These are phyloP conservation scores for Heteromyza rotundicornis DNA, from an alignment of 2,888 invertebrate genomes.

Conservation along the genomic window DNA sequence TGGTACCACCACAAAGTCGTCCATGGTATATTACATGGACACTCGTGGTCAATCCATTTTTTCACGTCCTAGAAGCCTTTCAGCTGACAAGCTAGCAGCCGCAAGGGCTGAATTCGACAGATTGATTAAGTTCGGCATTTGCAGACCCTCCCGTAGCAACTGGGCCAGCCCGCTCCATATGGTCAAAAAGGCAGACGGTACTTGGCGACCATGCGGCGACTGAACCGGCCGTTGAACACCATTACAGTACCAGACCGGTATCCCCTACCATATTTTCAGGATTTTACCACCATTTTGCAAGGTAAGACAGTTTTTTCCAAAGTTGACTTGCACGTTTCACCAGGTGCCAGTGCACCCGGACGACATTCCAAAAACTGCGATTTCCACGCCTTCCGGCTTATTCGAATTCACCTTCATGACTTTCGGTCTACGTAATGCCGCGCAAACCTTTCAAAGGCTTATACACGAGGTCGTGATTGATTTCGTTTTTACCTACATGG, in stretches of 20 bases:
- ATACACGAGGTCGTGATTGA: not conserved
- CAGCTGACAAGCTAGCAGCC: constrained; percentile 30
- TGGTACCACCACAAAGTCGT: too few relatives aligned
- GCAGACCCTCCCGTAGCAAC: constrained; percentile 54
- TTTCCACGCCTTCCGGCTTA: not conserved
- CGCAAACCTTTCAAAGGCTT: constrained; percentile 1
- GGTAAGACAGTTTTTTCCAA: not conserved
- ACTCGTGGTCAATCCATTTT: constrained; percentile 14
- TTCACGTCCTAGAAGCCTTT: constrained; percentile 32
- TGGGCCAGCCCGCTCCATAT: constrained; percentile 61
- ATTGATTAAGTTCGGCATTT: constrained; percentile 50
- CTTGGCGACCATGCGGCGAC: constrained; percentile 48
- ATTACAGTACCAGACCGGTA: constrained; percentile 52
- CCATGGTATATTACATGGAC: too few relatives aligned
- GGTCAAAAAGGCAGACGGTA: constrained; percentile 31
- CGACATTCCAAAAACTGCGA: not conserved
- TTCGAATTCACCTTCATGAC: not conserved
- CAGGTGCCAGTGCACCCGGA: constrained; percentile 1
- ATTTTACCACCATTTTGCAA: not conserved
- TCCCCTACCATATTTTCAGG: constrained; percentile 38
- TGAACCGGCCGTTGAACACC: constrained; percentile 38
- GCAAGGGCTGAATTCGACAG: constrained; percentile 22
- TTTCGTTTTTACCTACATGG: not conserved
- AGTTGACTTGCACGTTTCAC: not conserved
- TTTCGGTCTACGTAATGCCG: constrained; percentile 1